Base-by-base conservation (phyloP, 2,888 invertebrate genomes). In the Dryococelus australis region DNA sequence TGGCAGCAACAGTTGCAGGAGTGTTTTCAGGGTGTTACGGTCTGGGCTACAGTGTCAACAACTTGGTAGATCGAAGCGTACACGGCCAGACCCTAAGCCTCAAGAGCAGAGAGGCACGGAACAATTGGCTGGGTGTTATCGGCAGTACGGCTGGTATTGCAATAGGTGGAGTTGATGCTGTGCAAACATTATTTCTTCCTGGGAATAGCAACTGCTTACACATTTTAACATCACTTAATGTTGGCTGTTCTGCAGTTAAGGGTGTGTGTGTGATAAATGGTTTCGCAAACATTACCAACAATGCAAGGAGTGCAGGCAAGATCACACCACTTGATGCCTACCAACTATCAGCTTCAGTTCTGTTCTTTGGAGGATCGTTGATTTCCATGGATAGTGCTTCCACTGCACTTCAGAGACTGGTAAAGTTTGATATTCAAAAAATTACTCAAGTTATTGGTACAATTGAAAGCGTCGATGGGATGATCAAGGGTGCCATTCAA, bases 321-420 rank as follows among this genome's bases (percentile, higher is more conserved):
- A 86, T 87, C 28, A 86, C 87, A 0, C 27, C 87, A 0, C 86
- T 87, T 12, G 86, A 87, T 79, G 86, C 79, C 26, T 87, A 86
- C 78, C 87, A 87, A 78, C n/a, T 87, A 53, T 84, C 79, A 9
- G 43, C 87, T 5, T 86, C 87, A 16, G 51, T 87, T 24, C 84
- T 86, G 24, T 87, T 87, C 85, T 87, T 87, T 16, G 86, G 86
- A 5, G 86, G 84, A 24, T 86, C 87, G 13, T 43, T 87, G 24
- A 84, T 86, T 0, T 87, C 87, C 27, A 79, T 83, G 20, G 12
- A 43, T 9, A 16, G 12, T 0, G 87, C 87, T 6, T 87, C 78
- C 78, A 84, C 28, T 47, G 81, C 86, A 3, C 20, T 86, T 35
- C 20, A n/a, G 27, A 24, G 47, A 5, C n/a, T 86, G 43, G 20